These are phyloP conservation scores for Parotia lawesii DNA, from an alignment of 2,113 vertebrate genomes.

Conservation along the genomic window DNA sequence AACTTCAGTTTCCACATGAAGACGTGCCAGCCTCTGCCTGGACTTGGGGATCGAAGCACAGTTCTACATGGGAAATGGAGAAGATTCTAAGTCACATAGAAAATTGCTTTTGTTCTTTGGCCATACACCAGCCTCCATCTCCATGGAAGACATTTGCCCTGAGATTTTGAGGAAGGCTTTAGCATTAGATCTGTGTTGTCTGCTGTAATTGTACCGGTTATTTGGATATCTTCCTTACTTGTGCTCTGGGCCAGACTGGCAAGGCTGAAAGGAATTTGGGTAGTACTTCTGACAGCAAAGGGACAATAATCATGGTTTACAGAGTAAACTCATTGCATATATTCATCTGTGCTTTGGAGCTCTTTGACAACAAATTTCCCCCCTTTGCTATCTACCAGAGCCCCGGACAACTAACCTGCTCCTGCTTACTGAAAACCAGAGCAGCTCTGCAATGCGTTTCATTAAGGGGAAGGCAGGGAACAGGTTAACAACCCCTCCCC, in stretches of 20 bases:
- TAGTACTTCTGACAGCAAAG: not conserved
- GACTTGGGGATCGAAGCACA: not conserved
- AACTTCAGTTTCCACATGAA: not conserved
- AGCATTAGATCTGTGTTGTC: not conserved
- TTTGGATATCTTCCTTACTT: not conserved
- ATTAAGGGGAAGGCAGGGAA: not conserved
- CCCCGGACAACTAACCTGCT: not conserved
- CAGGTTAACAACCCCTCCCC: not conserved
- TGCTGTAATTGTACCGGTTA: not conserved
- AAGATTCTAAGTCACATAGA: not conserved
- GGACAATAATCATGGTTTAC: not conserved
- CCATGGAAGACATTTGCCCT: not conserved
- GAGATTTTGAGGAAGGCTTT: not conserved
- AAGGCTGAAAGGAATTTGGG: not conserved
- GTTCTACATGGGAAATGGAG: not conserved
- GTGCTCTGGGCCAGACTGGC: rapidly evolving
- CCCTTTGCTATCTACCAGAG: not conserved
- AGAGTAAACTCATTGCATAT: not conserved
- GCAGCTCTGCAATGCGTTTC: not conserved
- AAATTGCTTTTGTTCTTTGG: not conserved
- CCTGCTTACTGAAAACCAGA: not conserved
- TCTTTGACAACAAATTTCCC: not conserved
- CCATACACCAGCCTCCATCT: rapidly evolving
- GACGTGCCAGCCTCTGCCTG: rapidly evolving
- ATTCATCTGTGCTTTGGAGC: not conserved